phyloP scores from a whole-genome alignment of 2,888 invertebrate genomes.

The Pseudeuparius sepicola region DNA sequence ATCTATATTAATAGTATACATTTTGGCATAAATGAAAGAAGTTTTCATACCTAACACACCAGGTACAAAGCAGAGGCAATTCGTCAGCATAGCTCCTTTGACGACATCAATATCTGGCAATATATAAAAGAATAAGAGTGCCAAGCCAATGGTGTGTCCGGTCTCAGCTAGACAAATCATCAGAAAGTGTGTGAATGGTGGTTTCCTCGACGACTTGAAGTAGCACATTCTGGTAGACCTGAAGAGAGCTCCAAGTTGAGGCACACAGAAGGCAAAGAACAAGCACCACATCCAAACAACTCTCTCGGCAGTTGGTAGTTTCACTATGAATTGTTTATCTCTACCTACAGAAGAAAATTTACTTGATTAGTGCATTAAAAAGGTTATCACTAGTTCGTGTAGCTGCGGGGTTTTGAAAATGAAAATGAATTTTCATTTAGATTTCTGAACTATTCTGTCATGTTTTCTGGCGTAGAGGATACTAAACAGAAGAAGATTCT shows the following conservation, averaged over 20 bases:
- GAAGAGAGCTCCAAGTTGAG: constrained; percentile 80
- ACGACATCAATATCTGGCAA: constrained; percentile 89
- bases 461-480: too few species aligned
- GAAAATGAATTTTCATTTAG: too few species aligned
- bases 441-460: too few species aligned
- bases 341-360: constrained; percentile 51
- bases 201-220: constrained; percentile 78
- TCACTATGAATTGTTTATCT: constrained; percentile 75
- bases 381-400: too few species aligned
- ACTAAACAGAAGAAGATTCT: too few species aligned
- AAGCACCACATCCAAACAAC: constrained; percentile 92
- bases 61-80: constrained; percentile 89
- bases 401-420: too few species aligned
- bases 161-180: constrained; percentile 76
- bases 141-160: constrained; percentile 78
- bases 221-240: constrained; percentile 79
- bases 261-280: constrained; percentile 76
- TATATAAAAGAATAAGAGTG: constrained; percentile 76
- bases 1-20: too few species aligned
- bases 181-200: constrained; percentile 54
- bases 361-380: too few species aligned
- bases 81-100: constrained; percentile 92
- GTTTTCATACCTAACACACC: constrained; percentile 55
- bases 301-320: constrained; percentile 73
- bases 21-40: too few species aligned